A percentile compares a stretch with the other conserved stretches of the same genome.
Conservation (phyloP, 2,113 vertebrate genomes). For the Pyxicephalus adspersus region DNA sequence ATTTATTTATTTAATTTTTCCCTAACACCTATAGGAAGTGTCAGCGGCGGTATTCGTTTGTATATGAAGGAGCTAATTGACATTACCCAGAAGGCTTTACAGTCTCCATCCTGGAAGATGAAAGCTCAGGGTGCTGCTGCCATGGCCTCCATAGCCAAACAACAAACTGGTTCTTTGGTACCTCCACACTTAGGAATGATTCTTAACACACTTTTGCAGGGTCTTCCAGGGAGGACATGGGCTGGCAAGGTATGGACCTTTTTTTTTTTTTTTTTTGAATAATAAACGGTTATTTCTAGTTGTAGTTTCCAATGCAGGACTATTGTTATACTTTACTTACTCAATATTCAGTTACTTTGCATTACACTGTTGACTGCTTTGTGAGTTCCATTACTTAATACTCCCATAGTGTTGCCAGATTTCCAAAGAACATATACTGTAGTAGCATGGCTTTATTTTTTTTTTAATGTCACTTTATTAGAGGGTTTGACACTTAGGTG, state of each 20-base stretch:
- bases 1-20: too few relatives aligned
- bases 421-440: too few relatives aligned
- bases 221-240: slow-evolving; percentile 91
- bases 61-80: slow-evolving; percentile 93
- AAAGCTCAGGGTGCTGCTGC: slow-evolving; percentile 95
- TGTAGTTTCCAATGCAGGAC: background rate
- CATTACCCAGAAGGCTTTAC: slow-evolving; percentile 91
- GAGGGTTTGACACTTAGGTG: too few relatives aligned
- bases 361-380: too few relatives aligned
- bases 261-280: background rate
- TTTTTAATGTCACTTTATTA: too few relatives aligned
- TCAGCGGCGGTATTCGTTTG: slow-evolving; percentile 92
- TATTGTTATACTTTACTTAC: background rate
- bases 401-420: too few relatives aligned
- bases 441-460: too few relatives aligned
- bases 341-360: too few relatives aligned
- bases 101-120: slow-evolving; percentile 98
- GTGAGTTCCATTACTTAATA: too few relatives aligned
- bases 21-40: slow-evolving; percentile 76
- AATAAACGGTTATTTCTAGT: background rate
- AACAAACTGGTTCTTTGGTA: slow-evolving; percentile 86
- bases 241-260: slow-evolving; percentile 84
- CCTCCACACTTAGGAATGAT: slow-evolving; percentile 91
- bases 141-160: slow-evolving; percentile 93
- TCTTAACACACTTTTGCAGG: slow-evolving; percentile 85